Conservation (phyloP, 2,797 vertebrate species). For the Danio jaintianensis region DNA sequence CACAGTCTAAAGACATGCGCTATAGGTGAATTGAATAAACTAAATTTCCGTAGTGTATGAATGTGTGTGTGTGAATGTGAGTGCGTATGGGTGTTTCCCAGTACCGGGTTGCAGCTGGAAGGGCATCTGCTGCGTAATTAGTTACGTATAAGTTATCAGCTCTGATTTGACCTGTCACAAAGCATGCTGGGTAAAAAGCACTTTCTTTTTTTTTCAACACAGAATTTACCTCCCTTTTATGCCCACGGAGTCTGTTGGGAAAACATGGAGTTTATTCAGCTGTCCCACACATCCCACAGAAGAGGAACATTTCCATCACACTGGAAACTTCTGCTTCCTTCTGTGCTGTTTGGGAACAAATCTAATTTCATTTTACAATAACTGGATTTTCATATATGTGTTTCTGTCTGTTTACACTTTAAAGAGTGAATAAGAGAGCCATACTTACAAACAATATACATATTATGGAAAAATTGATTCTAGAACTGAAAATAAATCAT, state of each 20-base stretch:
- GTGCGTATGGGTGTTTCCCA: no score
- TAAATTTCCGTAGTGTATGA: no score
- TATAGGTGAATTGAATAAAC: no score
- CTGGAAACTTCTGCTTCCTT: constrained; percentile 26
- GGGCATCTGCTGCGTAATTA: no score
- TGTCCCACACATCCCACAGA: constrained; percentile 46
- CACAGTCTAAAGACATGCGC: no score
- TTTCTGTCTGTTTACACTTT: neutral
- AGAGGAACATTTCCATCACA: constrained; percentile 53
- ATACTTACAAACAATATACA: neutral
- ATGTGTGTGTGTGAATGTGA: no score
- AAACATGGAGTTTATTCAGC: constrained; percentile 50
- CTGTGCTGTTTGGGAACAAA: neutral
- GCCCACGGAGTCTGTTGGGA: constrained; percentile 38
- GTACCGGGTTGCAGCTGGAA: no score
- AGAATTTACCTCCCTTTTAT: constrained; percentile 29
- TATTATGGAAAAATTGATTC: neutral
- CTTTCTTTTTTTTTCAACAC: constrained; percentile 9
- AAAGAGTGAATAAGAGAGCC: neutral
- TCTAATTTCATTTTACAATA: neutral
- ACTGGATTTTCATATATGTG: neutral
- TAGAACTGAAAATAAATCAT: no score
- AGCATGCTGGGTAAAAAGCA: neutral
- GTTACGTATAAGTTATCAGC: no score
- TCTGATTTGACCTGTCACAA: neutral